Evolutionary conservation across 2,888 invertebrate species (phyloP).

Genomic region (Endotricha flammealis): DNA sequence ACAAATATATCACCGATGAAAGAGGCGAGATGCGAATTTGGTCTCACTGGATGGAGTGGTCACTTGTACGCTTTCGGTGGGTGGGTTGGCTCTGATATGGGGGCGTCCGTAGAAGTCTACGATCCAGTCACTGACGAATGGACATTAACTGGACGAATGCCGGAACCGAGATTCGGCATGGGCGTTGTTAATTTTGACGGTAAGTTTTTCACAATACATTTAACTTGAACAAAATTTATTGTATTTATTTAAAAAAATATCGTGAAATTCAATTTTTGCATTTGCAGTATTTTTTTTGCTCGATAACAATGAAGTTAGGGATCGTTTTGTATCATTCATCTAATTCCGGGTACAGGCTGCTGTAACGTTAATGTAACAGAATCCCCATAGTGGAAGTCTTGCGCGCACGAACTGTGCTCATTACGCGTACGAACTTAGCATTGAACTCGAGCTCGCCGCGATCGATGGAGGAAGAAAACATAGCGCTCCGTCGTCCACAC

Average conservation of each 20-base stretch:
- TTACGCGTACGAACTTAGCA: too few relatives aligned
- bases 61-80: constrained; percentile 93
- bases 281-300: too few relatives aligned
- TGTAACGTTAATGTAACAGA: too few relatives aligned
- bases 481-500: too few relatives aligned
- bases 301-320: too few relatives aligned
- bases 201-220: constrained; percentile 32
- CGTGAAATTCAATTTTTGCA: too few relatives aligned
- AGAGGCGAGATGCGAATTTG: constrained; percentile 93
- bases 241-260: too few relatives aligned
- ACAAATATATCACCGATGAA: constrained; percentile 84
- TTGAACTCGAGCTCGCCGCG: too few relatives aligned
- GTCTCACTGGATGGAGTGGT: constrained; percentile 89
- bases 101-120: constrained; percentile 91
- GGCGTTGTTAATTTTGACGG: constrained; percentile 91
- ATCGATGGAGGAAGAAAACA: too few relatives aligned
- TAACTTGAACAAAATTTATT: too few relatives aligned
- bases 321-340: too few relatives aligned
- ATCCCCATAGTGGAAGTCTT: background rate
- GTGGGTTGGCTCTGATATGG: constrained; percentile 95
- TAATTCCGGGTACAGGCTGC: too few relatives aligned
- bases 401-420: background rate
- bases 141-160: constrained; percentile 87
- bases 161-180: constrained; percentile 93
- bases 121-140: constrained; percentile 88